Evolutionary conservation across 2,888 invertebrate species (phyloP).

Genomic region (Ormyrus pomaceus): DNA sequence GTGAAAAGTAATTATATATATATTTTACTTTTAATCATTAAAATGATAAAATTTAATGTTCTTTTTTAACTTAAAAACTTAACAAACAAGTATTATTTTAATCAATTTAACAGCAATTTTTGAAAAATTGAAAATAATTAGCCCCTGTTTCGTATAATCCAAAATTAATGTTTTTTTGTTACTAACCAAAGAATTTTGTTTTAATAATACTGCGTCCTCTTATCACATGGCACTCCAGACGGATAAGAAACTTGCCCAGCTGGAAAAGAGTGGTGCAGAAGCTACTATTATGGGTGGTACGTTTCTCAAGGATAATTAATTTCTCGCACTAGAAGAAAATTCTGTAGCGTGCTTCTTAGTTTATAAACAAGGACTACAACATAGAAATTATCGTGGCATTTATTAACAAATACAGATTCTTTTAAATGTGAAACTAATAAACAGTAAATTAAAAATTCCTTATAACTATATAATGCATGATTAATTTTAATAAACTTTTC

Average conservation of each 20-base stretch:
- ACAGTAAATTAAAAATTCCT: too few relatives aligned
- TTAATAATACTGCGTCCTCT: constrained; percentile 49
- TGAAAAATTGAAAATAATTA: too few relatives aligned
- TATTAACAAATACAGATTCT: constrained; percentile 11
- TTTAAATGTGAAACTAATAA: not conserved
- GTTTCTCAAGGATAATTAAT: constrained; percentile 55
- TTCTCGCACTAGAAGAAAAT: not conserved
- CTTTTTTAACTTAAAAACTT: too few relatives aligned
- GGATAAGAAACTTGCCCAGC: constrained; percentile 66
- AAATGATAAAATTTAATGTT: too few relatives aligned
- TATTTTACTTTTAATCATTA: too few relatives aligned
- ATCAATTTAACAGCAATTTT: too few relatives aligned
- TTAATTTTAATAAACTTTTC: not conserved
- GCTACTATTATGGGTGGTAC: constrained; percentile 66
- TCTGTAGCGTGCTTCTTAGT: too few relatives aligned
- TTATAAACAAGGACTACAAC: too few relatives aligned
- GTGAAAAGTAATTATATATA: too few relatives aligned
- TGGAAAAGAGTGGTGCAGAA: constrained; percentile 65
- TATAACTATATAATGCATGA: too few relatives aligned
- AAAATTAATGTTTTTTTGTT: constrained; percentile 14
- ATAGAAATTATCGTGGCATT: constrained; percentile 41
- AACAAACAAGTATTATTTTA: too few relatives aligned
- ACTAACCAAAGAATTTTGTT: constrained; percentile 42
- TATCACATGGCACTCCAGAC: constrained; percentile 66
- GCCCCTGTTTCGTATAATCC: constrained; percentile 11